These are phyloP conservation scores for Drosophila prolongata DNA, from an alignment of 2,888 invertebrate genomes.

Conservation along the genomic window DNA sequence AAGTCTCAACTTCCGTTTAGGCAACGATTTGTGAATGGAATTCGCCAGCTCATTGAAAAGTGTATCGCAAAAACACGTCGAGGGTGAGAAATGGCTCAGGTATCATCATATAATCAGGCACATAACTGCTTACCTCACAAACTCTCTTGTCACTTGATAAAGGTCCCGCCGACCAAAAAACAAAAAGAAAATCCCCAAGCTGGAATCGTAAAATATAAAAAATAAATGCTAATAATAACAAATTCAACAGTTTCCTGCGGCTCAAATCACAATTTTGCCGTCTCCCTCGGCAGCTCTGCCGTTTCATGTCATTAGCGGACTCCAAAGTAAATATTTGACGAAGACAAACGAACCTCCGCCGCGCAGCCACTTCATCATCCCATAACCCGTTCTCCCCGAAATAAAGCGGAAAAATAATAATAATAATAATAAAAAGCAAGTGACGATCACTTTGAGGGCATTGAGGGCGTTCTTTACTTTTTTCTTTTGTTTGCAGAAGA, in stretches of 20 bases:
- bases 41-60: conserved; percentile 43
- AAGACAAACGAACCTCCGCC: conserved; percentile 60
- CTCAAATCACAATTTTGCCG: conserved; percentile 18
- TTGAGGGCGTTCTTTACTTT: conserved; percentile 36
- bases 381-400: conserved; percentile 62
- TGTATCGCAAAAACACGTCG: conserved; percentile 21
- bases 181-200: conserved; percentile 31
- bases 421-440: conserved; percentile 25
- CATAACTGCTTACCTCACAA: conserved; percentile 59
- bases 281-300: conserved; percentile 39
- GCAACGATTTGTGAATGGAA: conserved; percentile 52
- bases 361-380: conserved; percentile 33
- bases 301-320: conserved; percentile 73
- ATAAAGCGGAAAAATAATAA: conserved; percentile 23
- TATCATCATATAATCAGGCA: conserved; percentile 49
- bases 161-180: conserved; percentile 18
- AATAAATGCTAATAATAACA: conserved; percentile 62
- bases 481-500: conserved; percentile 37
- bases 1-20: conserved; percentile 58
- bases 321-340: conserved; percentile 74
- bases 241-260: conserved; percentile 61
- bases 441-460: conserved; percentile 42
- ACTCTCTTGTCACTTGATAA: conserved; percentile 56
- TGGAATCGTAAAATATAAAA: conserved; percentile 19
- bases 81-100: conserved; percentile 43